Conservation (phyloP, 64 coral and sea anemone species). For the Montipora cactus region DNA sequence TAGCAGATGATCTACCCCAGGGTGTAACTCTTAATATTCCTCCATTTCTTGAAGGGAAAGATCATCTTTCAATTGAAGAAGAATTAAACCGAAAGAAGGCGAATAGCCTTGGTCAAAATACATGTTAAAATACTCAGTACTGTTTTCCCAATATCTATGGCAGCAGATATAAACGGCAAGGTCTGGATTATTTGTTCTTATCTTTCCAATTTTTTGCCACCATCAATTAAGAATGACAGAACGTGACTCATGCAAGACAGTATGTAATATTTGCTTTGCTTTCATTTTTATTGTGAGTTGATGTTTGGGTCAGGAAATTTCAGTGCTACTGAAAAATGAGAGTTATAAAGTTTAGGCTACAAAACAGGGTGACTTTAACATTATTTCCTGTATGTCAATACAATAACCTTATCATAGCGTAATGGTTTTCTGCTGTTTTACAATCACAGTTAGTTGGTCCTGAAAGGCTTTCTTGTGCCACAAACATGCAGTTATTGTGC, state of each 20-base stretch:
- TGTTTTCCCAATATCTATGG: conserved; percentile 50
- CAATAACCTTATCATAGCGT: not conserved
- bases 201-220: conserved; percentile 64
- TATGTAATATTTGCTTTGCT: not conserved
- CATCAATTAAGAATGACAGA: conserved; percentile 43
- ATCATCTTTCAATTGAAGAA: conserved; percentile 39
- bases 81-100: conserved; percentile 49
- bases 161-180: conserved; percentile 64
- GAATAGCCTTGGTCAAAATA: conserved; percentile 52
- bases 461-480: not conserved
- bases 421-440: not conserved
- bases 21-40: conserved; percentile 46
- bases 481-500: too few relatives aligned
- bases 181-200: conserved; percentile 70
- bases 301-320: too few relatives aligned
- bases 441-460: not conserved
- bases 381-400: not conserved
- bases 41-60: conserved; percentile 42
- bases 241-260: conserved; percentile 6
- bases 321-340: not conserved
- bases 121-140: conserved; percentile 68
- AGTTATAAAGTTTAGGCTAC: not conserved
- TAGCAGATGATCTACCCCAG: conserved; percentile 56
- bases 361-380: not conserved
- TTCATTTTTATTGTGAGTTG: too few relatives aligned